Conservation (phyloP, 2,113 vertebrate species). For the Actinemys pallida region DNA sequence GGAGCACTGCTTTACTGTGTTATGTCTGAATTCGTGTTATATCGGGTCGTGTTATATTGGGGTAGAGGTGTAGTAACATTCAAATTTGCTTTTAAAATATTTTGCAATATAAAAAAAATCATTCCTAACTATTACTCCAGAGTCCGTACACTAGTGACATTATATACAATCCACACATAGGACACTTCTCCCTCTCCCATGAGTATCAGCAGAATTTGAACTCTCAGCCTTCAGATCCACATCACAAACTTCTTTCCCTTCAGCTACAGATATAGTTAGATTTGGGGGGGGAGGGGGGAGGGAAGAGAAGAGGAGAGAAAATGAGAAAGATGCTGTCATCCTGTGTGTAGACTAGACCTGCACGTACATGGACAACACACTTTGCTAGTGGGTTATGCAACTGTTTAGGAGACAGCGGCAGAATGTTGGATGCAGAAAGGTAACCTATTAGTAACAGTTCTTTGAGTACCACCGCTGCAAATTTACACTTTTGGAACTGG, state of each 20-base stretch:
- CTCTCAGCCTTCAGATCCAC: background rate
- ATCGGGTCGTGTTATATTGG: too few species aligned
- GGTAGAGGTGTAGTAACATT: background rate
- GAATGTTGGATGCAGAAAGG: background rate
- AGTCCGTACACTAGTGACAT: background rate
- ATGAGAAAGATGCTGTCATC: background rate
- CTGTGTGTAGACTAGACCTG: rapidly evolving
- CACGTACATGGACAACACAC: rapidly evolving
- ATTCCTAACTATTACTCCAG: background rate
- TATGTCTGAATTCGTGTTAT: too few species aligned
- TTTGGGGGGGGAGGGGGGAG: rapidly evolving
- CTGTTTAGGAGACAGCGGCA: rapidly evolving
- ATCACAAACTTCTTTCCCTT: rapidly evolving
- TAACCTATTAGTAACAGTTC: background rate
- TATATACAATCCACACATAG: background rate
- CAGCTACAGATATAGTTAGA: background rate
- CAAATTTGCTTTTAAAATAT: background rate
- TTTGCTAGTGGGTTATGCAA: background rate
- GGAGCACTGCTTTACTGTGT: too few species aligned
- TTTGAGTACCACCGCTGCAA: background rate
- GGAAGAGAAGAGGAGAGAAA: too few species aligned
- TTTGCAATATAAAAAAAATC: conserved; percentile 13
- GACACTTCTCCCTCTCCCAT: background rate
- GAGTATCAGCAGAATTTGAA: background rate
- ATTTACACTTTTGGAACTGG: rapidly evolving